Evolutionary conservation across 2,113 vertebrate species (phyloP).

Genomic region (Hippocampus abdominalis): DNA sequence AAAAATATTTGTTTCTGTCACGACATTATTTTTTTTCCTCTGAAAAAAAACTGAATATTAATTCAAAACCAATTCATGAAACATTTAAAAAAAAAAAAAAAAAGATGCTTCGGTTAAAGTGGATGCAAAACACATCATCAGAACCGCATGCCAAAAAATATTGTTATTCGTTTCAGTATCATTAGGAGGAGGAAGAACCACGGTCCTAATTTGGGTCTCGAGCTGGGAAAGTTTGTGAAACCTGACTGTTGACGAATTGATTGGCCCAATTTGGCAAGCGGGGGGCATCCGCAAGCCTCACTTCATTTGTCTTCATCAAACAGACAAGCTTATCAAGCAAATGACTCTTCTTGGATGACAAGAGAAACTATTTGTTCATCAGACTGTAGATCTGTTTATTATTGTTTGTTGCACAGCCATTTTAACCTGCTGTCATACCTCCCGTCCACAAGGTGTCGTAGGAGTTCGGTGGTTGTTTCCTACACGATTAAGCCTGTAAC

Average conservation of each 20-base stretch:
- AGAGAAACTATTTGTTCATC: background rate
- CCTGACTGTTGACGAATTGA: conserved; percentile 7
- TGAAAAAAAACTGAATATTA: no score
- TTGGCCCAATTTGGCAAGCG: conserved; percentile 30
- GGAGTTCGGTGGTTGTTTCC: no score
- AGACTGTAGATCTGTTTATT: no score
- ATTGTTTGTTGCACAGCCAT: no score
- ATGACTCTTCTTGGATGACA: conserved; percentile 18
- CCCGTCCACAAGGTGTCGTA: no score
- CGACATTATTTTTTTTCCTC: no score
- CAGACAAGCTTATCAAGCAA: conserved; percentile 34
- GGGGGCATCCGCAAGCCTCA: background rate
- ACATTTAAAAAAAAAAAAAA: background rate
- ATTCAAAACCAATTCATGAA: no score
- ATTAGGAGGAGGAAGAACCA: background rate
- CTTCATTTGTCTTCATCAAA: conserved; percentile 25
- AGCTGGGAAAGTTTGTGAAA: background rate
- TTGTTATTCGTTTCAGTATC: background rate
- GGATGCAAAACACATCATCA: background rate
- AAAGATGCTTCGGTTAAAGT: background rate
- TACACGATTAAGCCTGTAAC: no score
- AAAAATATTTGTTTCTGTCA: no score
- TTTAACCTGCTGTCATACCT: no score
- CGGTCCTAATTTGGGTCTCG: background rate
- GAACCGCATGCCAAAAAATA: background rate